Evolutionary conservation across 2,888 invertebrate species (phyloP).

Genomic region (Caenorhabditis sinica): DNA sequence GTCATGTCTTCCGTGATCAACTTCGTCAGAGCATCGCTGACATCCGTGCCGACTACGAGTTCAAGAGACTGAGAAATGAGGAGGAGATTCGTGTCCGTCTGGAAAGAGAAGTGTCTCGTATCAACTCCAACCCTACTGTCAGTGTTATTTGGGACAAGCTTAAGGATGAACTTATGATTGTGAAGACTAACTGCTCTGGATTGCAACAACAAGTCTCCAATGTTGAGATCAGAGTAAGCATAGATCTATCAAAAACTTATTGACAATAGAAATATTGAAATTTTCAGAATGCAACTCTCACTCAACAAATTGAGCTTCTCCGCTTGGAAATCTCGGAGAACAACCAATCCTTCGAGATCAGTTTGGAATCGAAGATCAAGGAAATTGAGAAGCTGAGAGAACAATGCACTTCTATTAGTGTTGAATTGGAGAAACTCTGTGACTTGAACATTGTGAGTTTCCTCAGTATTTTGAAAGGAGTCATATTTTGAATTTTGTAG

Average conservation of each 20-base stretch:
- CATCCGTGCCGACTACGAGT: constrained; percentile 86
- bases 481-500: constrained; percentile 13
- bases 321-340: constrained; percentile 49
- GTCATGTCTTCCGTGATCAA: constrained; percentile 86
- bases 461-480: neutral
- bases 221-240: constrained; percentile 52
- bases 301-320: constrained; percentile 53
- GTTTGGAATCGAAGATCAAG: constrained; percentile 35
- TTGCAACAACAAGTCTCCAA: constrained; percentile 45
- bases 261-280: neutral
- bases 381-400: constrained; percentile 54
- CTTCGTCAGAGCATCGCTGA: constrained; percentile 85
- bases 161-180: constrained; percentile 37
- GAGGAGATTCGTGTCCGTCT: constrained; percentile 50
- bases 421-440: constrained; percentile 61
- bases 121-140: neutral
- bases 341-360: constrained; percentile 47
- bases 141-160: constrained; percentile 26
- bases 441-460: constrained; percentile 57
- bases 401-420: constrained; percentile 52
- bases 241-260: no score
- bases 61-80: constrained; percentile 39
- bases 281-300: constrained; percentile 47
- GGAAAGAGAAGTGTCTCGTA: constrained; percentile 22
- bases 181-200: constrained; percentile 15